phyloP scores from a whole-genome alignment of 1,140 invertebrate species.

The Hylaeus volcanicus region DNA sequence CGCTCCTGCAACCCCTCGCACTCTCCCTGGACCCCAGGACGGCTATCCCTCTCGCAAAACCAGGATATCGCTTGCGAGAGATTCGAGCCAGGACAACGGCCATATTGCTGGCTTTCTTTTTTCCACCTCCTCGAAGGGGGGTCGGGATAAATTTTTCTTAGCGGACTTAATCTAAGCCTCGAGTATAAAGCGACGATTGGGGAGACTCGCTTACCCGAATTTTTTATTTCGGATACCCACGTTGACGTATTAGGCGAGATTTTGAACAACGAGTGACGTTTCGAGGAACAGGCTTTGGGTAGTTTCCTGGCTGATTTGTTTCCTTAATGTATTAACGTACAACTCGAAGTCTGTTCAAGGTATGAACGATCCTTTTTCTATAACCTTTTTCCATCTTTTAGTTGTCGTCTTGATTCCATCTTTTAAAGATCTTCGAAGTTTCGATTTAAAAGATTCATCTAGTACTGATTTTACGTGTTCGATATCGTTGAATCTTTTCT shows the following conservation, averaged over 20 bases:
- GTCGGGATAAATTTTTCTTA: slow-evolving; percentile 78
- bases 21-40: slow-evolving; percentile 50
- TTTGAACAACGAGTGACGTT: background rate
- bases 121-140: slow-evolving; percentile 35
- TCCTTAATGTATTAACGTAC: too few species aligned
- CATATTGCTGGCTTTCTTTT: slow-evolving; percentile 74
- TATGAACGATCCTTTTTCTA: too few species aligned
- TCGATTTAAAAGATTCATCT: too few species aligned
- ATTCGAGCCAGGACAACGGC: slow-evolving; percentile 73
- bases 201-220: slow-evolving; percentile 48
- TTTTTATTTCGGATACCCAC: slow-evolving; percentile 38
- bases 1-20: slow-evolving; percentile 54
- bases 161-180: slow-evolving; percentile 79
- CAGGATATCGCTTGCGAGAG: slow-evolving; percentile 69
- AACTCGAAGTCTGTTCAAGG: too few species aligned
- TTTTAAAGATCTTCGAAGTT: too few species aligned
- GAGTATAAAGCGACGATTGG: slow-evolving; percentile 75
- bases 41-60: slow-evolving; percentile 55
- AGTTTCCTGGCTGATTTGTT: too few species aligned
- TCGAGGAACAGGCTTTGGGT: background rate
- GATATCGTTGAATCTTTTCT: too few species aligned
- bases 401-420: too few species aligned
- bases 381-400: too few species aligned
- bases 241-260: background rate
- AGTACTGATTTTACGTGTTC: too few species aligned